Evolutionary conservation across 2,888 invertebrate species (phyloP).

Genomic region (Dioctria rufipes): DNA sequence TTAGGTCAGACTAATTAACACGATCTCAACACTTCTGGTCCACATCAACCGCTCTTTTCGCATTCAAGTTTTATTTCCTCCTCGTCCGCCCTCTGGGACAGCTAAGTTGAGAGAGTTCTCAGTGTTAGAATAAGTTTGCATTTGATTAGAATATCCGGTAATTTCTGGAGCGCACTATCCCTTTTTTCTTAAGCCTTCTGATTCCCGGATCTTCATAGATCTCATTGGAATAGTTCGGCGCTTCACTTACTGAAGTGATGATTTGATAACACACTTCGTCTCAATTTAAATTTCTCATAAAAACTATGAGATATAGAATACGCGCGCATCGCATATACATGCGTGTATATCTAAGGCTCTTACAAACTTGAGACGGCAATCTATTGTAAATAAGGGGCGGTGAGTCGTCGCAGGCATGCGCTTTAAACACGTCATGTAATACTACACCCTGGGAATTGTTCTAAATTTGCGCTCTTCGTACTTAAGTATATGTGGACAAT

Average conservation of each 20-base stretch:
- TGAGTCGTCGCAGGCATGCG: not conserved
- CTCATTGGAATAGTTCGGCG: not conserved
- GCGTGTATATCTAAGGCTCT: not conserved
- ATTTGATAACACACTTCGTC: slow-evolving; percentile 13
- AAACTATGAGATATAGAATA: not conserved
- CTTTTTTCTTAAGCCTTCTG: slow-evolving; percentile 39
- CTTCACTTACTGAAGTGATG: not conserved
- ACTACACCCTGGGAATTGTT: slow-evolving; percentile 38
- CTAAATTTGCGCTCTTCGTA: slow-evolving; percentile 6
- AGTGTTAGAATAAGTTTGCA: slow-evolving; percentile 27
- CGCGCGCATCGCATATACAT: slow-evolving; percentile 7
- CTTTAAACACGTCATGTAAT: slow-evolving; percentile 29
- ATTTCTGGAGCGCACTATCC: slow-evolving; percentile 37
- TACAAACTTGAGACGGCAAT: not conserved
- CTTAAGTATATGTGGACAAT: not conserved
- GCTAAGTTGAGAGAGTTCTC: not conserved
- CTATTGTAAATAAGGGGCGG: not conserved
- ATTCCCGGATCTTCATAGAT: not conserved
- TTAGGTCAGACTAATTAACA: slow-evolving; percentile 44
- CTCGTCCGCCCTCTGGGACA: not conserved
- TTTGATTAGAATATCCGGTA: slow-evolving; percentile 57
- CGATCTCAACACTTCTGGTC: slow-evolving; percentile 10
- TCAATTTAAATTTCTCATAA: slow-evolving; percentile 6
- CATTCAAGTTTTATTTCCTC: not conserved
- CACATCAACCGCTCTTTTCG: slow-evolving; percentile 10